phyloP scores from a whole-genome alignment of 2,888 invertebrate species.

The Parthenolecanium corni region DNA sequence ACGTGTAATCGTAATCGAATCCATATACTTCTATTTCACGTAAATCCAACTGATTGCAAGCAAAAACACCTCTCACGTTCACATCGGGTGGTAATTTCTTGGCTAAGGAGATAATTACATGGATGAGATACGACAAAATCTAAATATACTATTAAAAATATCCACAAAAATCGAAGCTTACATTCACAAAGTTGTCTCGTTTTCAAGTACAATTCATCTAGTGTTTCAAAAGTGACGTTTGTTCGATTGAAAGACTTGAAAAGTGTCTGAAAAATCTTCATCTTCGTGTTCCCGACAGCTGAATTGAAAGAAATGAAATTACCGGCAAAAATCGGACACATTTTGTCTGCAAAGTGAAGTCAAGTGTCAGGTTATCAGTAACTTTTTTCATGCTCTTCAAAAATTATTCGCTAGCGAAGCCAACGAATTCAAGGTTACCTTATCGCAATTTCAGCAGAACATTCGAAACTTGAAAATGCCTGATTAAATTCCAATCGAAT shows the following conservation, averaged over 20 bases:
- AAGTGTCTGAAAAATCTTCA: neutral
- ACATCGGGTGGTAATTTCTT: conserved; percentile 80
- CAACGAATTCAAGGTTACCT: too few species aligned
- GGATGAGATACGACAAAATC: neutral
- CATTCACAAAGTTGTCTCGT: conserved; percentile 60
- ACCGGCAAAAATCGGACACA: too few species aligned
- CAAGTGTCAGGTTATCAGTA: too few species aligned
- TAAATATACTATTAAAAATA: neutral
- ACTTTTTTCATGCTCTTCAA: too few species aligned
- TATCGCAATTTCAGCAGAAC: too few species aligned
- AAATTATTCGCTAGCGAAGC: too few species aligned
- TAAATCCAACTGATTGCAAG: conserved; percentile 88
- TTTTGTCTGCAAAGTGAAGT: too few species aligned
- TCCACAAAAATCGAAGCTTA: conserved; percentile 43
- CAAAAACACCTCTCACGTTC: conserved; percentile 78
- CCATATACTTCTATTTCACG: conserved; percentile 88
- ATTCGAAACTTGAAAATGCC: too few species aligned
- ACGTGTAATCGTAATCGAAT: conserved; percentile 96
- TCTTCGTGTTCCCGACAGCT: neutral
- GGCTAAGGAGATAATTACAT: conserved; percentile 44
- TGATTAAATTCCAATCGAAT: too few species aligned
- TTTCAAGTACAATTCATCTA: conserved; percentile 51
- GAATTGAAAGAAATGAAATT: neutral
- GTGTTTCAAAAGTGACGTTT: conserved; percentile 36
- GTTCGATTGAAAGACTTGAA: neutral